A percentile compares a stretch with the other conserved stretches of the same genome.
Evolutionary conservation across 2,113 vertebrate species (phyloP).

Genomic region (Pachycephala philippinensis): DNA sequence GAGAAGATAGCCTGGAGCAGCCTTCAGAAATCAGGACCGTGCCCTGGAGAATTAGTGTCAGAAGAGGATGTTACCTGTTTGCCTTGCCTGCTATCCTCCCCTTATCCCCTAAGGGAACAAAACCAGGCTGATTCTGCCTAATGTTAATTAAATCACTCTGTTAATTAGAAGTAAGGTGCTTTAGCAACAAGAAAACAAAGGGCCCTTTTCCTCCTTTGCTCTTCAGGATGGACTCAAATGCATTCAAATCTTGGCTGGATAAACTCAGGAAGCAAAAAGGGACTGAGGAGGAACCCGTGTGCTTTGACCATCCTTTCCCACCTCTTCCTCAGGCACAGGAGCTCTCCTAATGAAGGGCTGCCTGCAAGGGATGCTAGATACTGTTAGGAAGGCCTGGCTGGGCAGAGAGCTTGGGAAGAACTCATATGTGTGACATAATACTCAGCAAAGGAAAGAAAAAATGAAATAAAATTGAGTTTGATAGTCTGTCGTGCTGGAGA

Average conservation of each 20-base stretch:
- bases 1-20: constrained; percentile 15
- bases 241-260: background rate
- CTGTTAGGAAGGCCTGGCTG: background rate
- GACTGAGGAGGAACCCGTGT: background rate
- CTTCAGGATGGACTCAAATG: background rate
- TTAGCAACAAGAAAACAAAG: constrained; percentile 58
- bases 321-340: background rate
- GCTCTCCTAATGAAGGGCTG: background rate
- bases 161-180: constrained; percentile 61
- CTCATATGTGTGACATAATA: fast-evolving
- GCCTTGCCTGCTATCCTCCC: constrained; percentile 7
- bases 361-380: background rate
- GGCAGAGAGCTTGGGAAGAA: background rate
- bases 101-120: constrained; percentile 5
- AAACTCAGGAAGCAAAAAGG: background rate
- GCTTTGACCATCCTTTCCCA: background rate
- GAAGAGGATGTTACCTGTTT: constrained; percentile 50
- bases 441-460: background rate
- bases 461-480: background rate
- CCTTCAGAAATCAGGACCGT: constrained; percentile 20
- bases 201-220: background rate
- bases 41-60: constrained; percentile 38
- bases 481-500: background rate
- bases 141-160: constrained; percentile 54
- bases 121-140: constrained; percentile 2